Evolutionary conservation across 2,113 vertebrate species (phyloP), one percentile per base, ranked within the genome.

Genomic region (Fulmarus glacialis): DNA sequence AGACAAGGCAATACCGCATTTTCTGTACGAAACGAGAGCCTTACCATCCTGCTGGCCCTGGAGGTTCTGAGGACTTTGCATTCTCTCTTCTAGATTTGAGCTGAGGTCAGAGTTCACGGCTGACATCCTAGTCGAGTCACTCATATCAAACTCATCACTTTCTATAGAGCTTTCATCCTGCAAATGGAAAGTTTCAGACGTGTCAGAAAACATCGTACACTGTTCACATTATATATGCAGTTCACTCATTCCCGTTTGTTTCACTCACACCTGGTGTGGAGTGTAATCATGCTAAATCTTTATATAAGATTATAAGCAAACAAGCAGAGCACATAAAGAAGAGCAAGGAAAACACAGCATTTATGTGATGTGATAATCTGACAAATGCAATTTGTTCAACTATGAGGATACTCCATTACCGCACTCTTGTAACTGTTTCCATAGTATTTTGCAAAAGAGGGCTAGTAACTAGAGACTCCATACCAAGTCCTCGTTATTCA

Each of bases 111-210:
- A 99, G 95, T 99, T 99, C 94, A 99, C 98, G 79, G 98, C 98
- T 82, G 99, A 99, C 98, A 99, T 99, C 92, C 99, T 98, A 42
- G 99, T 99, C 4, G 99, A 99, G 90, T 99, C 99, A 38, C 99
- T 99, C 98, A 99, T 98, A 89, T 99, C 98, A 97, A 99, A 99
- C 93, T 99, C 99, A 95, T 99, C 98, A 60, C 99, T 99, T 97
- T 99, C 98, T 97, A 99, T 98, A 74, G 98, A 99, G 90, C 98
- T 99, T 97, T 99, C 99, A 97, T 99, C 98, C 99, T 99, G 95
- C 73, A 97, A 97, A 64, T 10, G 12, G 68, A 58, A 93, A 78
- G 67, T 87, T 90, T 45, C 58, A 73, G 64, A 66, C 18, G 4
- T 24, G 91, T 91, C 47, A 90, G 96, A 68, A 97, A 96, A n/a